Evolutionary conservation across 2,797 vertebrate species (phyloP), one percentile per base, ranked within the genome.

Genomic region (Orientallactaga sibirica): DNA sequence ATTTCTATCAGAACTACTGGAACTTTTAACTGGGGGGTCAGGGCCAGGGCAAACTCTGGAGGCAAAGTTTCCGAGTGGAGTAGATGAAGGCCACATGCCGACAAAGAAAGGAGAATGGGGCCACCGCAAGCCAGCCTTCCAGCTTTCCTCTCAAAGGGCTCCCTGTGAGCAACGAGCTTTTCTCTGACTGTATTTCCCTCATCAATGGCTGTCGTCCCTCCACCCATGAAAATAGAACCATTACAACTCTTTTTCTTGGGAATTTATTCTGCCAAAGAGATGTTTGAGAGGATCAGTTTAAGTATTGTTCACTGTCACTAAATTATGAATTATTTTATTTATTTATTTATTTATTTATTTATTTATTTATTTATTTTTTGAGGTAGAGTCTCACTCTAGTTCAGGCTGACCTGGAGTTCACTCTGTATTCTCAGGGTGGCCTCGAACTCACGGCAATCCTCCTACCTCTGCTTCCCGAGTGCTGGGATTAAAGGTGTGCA

Each of bases 21-120:
- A 94, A 86, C 62, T 92, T 82, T 68, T 73, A 88, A 48, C 41
- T 33, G 20, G 66, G 68, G 43, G 68, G 43, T 73, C 74, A 90
- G 71, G 55, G 55, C n/a, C 78, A 66, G 25, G 52, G 29, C 29
- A 43, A 68, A 64, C 27, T 11, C 22, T 74, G 77, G 33, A 64
- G 67, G 48, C n/a, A 24, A n/a, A 52, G 4, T 48, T 29, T 85
- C 58, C 79, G 37, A 11, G 12, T 19, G 22, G 73, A 48, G 62
- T 18, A 48, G 68, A 81, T 29, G 18, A 92, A 76, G 67, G 7
- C 20, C 62, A 43, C 16, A 55, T 0, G 5, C 22, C 73, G 1
- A 22, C 11, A 7, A 77, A 73, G 75, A 68, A 78, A 25, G 18
- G 71, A 77, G 24, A 20, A 27, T 2, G n/a, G 7, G 24, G 27